Percentiles rank a stretch among this genome's conserved stretches.
Conservation (phyloP, 1,140 invertebrate genomes). For the Bombus pyrosoma region DNA sequence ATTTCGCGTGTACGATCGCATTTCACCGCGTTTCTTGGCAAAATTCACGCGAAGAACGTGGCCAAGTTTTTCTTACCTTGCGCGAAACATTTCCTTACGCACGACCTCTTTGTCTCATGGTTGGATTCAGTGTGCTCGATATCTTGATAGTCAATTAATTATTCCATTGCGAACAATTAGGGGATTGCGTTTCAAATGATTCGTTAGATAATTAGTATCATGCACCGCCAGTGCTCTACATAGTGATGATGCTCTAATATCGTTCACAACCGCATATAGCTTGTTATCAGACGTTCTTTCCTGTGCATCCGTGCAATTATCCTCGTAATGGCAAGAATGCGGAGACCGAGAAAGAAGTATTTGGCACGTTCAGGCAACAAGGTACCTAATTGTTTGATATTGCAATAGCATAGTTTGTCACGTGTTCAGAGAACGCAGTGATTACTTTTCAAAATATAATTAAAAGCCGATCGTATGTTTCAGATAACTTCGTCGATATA, state of each 20-base stretch:
- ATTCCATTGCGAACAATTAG: background rate
- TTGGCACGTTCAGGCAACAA: background rate
- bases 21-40: background rate
- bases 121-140: background rate
- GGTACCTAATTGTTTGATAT: background rate
- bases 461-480: background rate
- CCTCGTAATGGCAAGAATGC: background rate
- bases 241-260: background rate
- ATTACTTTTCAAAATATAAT: background rate
- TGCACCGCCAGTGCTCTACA: too few species aligned
- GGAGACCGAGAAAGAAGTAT: background rate
- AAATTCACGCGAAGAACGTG: background rate
- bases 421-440: background rate
- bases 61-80: too few species aligned
- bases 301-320: background rate
- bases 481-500: background rate
- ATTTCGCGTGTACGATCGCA: background rate
- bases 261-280: too few species aligned
- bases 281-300: too few species aligned
- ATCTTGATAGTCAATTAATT: background rate
- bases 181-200: background rate
- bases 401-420: background rate
- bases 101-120: background rate
- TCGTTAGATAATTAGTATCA: background rate
- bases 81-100: background rate